phyloP scores from a whole-genome alignment of 2,888 invertebrate species.

The Troilus luridus region DNA sequence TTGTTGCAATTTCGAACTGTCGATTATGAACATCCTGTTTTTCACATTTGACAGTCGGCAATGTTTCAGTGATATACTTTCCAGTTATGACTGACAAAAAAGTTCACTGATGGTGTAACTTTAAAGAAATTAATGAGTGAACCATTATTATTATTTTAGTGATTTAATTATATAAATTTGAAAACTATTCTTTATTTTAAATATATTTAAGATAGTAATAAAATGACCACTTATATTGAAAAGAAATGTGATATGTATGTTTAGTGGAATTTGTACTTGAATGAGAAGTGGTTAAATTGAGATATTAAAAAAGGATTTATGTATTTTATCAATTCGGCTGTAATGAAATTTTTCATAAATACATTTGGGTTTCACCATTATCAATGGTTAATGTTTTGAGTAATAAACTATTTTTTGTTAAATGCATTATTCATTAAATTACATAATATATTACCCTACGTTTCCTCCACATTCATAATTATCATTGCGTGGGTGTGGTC shows the following conservation, averaged over 20 bases:
- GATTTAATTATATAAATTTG: not conserved
- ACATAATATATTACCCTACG: not conserved
- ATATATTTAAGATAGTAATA: not conserved
- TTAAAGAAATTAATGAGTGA: not conserved
- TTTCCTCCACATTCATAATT: not conserved
- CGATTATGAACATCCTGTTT: not conserved
- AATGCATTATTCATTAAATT: not conserved
- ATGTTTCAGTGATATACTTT: not conserved
- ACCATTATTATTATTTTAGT: not conserved
- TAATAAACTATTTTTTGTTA: conserved; percentile 14
- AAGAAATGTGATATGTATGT: not conserved
- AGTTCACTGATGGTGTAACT: not conserved
- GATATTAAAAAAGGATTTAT: not conserved
- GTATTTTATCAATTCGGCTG: not conserved
- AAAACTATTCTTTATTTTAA: not conserved
- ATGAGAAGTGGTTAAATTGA: not conserved
- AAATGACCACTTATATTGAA: not conserved
- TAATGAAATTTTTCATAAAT: not conserved
- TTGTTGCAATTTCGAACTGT: not conserved
- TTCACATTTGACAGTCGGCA: not conserved
- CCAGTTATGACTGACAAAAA: not conserved
- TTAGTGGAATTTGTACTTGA: not conserved
- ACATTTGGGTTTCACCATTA: not conserved
- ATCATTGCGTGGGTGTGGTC: not conserved
- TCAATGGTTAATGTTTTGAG: not conserved